Evolutionary conservation across 2,888 invertebrate species (phyloP).

Genomic region (Heliconius sara): DNA sequence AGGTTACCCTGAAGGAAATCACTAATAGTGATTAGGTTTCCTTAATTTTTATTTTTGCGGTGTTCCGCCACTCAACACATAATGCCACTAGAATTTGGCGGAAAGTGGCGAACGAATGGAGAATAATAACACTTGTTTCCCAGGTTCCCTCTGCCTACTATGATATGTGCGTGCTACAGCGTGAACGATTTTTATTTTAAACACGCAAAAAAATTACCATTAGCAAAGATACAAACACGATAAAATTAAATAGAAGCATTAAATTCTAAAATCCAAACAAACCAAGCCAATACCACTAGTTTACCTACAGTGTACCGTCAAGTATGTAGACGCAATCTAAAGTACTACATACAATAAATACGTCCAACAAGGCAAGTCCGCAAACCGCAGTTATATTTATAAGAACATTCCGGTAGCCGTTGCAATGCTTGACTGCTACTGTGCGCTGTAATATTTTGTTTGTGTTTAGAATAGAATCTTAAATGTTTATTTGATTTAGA

Average conservation of each 20-base stretch:
- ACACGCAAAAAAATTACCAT: not conserved
- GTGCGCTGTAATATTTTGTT: conserved; percentile 13
- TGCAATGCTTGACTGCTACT: not conserved
- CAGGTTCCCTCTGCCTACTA: too few relatives aligned
- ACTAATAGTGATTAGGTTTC: too few relatives aligned
- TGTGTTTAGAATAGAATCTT: conserved; percentile 5
- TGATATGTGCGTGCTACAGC: too few relatives aligned
- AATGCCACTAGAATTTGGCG: too few relatives aligned
- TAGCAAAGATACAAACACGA: not conserved
- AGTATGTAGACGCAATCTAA: not conserved
- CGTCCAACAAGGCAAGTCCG: conserved; percentile 20
- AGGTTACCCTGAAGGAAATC: too few relatives aligned
- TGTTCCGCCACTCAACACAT: too few relatives aligned
- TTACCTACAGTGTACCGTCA: not conserved
- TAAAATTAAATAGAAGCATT: not conserved
- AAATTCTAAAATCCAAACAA: not conserved
- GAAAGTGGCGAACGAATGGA: too few relatives aligned
- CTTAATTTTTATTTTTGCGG: too few relatives aligned
- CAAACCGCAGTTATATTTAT: conserved; percentile 37
- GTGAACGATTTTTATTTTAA: not conserved
- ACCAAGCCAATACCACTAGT: not conserved
- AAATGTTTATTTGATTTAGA: not conserved
- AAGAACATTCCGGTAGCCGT: conserved; percentile 31
- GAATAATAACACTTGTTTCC: too few relatives aligned
- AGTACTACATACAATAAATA: not conserved